Evolutionary conservation across 2,797 vertebrate species (phyloP).

Genomic region (Poeciliopsis gracilis): DNA sequence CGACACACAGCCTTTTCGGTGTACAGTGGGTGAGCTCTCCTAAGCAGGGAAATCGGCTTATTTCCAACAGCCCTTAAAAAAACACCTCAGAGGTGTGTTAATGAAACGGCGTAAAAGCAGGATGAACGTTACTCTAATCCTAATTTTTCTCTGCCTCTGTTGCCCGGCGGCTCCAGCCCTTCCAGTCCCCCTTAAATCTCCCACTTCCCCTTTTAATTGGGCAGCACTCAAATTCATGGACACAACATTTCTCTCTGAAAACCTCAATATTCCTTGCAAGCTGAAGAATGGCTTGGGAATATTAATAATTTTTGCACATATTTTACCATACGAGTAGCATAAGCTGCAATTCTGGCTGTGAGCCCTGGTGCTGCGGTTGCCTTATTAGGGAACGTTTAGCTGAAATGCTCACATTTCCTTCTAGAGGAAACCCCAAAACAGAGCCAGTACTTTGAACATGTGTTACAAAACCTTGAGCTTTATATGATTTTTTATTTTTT

Average conservation of each 20-base stretch:
- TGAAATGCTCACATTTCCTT: conserved; percentile 43
- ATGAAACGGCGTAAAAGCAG: conserved; percentile 63
- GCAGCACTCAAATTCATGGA: conserved; percentile 26
- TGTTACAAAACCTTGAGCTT: not conserved
- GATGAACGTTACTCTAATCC: conserved; percentile 72
- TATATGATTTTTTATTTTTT: not conserved
- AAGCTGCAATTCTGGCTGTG: conserved; percentile 34
- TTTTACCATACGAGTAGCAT: conserved; percentile 39
- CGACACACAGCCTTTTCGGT: conserved; percentile 53
- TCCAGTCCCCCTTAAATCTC: conserved; percentile 9
- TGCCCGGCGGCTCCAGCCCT: conserved; percentile 5
- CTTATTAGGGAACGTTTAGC: conserved; percentile 42
- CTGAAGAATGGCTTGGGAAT: conserved; percentile 25
- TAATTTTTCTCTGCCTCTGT: conserved; percentile 62
- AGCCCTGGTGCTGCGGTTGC: conserved; percentile 22
- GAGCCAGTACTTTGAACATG: not conserved
- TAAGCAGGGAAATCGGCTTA: conserved; percentile 73
- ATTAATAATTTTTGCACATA: conserved; percentile 29
- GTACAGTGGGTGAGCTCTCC: conserved; percentile 60
- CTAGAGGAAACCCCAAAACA: conserved; percentile 14
- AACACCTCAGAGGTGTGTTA: conserved; percentile 71
- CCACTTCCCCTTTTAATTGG: conserved; percentile 30
- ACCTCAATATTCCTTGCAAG: conserved; percentile 15
- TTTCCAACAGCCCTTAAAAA: conserved; percentile 72
- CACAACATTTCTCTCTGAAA: conserved; percentile 26